These are phyloP conservation scores for Eulemur mongoz DNA, from an alignment of 2,797 vertebrate species.

Conservation along the genomic window DNA sequence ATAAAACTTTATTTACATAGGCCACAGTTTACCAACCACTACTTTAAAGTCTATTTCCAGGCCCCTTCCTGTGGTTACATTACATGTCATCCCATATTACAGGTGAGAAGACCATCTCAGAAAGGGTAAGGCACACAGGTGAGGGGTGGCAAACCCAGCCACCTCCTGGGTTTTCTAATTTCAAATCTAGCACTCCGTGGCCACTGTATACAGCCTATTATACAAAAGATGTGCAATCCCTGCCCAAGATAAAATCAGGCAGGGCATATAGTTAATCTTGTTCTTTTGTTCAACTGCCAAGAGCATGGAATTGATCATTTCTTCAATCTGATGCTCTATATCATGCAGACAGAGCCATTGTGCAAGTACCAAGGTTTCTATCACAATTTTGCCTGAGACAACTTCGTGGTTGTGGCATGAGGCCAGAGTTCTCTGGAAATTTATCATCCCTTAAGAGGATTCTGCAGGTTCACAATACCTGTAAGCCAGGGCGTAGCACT, in stretches of 20 bases:
- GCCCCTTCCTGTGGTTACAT: neutral
- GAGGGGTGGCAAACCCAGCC: neutral
- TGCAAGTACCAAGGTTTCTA: neutral
- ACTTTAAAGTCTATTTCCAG: neutral
- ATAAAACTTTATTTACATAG: neutral
- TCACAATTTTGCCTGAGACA: neutral
- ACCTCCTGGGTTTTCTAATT: neutral
- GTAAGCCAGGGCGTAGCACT: neutral
- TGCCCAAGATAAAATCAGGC: neutral
- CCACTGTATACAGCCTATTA: neutral
- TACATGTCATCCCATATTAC: neutral
- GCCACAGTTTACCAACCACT: neutral
- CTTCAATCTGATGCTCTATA: neutral
- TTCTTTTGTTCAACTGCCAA: constrained; percentile 18
- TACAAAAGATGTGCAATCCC: neutral
- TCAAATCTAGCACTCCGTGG: too few species aligned
- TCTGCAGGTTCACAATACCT: neutral
- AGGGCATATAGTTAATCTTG: neutral
- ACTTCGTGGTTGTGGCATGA: neutral
- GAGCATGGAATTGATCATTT: neutral
- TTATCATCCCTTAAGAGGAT: neutral
- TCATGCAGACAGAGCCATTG: constrained; percentile 11
- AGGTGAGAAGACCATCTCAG: neutral
- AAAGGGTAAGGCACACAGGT: neutral
- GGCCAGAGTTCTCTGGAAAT: constrained; percentile 24